Evolutionary conservation across 2,113 vertebrate species (phyloP), one percentile per base, ranked within the genome.

Genomic region (Prochilodus magdalenae): DNA sequence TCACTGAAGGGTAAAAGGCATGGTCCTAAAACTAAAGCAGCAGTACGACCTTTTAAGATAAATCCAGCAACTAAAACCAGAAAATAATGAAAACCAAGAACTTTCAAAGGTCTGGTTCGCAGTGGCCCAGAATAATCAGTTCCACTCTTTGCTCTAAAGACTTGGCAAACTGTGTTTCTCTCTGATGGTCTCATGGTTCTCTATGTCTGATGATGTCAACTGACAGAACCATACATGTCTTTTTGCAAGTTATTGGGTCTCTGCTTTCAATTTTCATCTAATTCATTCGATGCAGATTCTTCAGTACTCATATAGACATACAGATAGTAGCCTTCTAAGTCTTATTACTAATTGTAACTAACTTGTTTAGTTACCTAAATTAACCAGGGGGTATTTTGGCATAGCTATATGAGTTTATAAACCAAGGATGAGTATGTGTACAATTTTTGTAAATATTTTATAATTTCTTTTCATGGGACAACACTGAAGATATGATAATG

Each of bases 111-210:
- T 74, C 80, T 79, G 74, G 77, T 88, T 81, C 67, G 72, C 63
- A 79, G 79, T 78, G 80, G 81, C 83, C 82, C 85, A 76, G 71
- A 88, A 87, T 90, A 91, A 93, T 90, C 79, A 82, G 73, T 90
- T 90, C 87, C 90, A 90, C 87, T 86, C 86, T 79, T 66, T 18
- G 40, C 78, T 76, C 79, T 83, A 85, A 87, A 87, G 69, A 44
- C 85, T 89, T 89, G 86, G 91, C 89, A 85, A 82, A 60, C 36
- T 26, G 76, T 80, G 30, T 57, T 29, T 81, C 79, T 71, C 73
- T 82, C 76, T 57, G 72, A 89, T 84, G 84, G 87, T 70, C 85
- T 88, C 81, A 80, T 27, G 26, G 29, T 69, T 62, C 76, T 66
- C 47, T 49, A 81, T 62, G 59, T 55, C 65, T 81, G 4, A 7